Evolutionary conservation across 2,797 vertebrate genomes (phyloP), one percentile per base, ranked within the genome.

Genomic region (Epinephelus awoara): DNA sequence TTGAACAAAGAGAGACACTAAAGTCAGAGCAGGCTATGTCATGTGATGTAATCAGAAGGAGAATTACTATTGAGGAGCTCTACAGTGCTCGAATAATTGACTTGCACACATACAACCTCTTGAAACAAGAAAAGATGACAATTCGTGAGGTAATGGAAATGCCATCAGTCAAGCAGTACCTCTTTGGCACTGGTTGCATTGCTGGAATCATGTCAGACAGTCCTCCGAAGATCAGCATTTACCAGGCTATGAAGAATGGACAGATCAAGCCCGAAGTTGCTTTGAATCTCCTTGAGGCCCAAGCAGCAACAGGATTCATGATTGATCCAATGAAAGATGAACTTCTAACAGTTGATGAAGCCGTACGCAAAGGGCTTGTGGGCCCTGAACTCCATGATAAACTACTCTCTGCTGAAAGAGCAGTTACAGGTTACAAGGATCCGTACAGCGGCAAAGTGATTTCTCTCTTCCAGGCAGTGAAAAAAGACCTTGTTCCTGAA

Each of bases 381-480:
- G 98, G 98, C 9, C 98, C 98, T 0, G 98, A 99, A 84, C 95
- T 99, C 71, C 98, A 99, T 0, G 98, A 99, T 88, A 96, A 97
- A 42, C 97, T 99, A 38, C 96, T 99, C 6, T 99, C 97, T 0
- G 98, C 98, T 0, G 98, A 99, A 91, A 94, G 98, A 66, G 97
- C 98, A 0, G 98, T 98, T 23, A 99, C 97, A 0, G 98, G 98
- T 6, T 99, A 98, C 92, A 96, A 96, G 1, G 98, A 99, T 91
- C 98, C 98, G 0, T 99, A 99, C 94, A 98, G 95, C 0, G 97
- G 98, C 15, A 98, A 98, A 91, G 96, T 96, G 10, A 98, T 98
- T 71, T 99, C 98, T 0, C 91, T 99, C 62, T 99, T 98, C 95
- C 98, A 99, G 91, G 98, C 98, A 61, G 98, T 99, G 97, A 98